phyloP scores from a whole-genome alignment of 2,888 invertebrate species.

The Drosophila helvetica region DNA sequence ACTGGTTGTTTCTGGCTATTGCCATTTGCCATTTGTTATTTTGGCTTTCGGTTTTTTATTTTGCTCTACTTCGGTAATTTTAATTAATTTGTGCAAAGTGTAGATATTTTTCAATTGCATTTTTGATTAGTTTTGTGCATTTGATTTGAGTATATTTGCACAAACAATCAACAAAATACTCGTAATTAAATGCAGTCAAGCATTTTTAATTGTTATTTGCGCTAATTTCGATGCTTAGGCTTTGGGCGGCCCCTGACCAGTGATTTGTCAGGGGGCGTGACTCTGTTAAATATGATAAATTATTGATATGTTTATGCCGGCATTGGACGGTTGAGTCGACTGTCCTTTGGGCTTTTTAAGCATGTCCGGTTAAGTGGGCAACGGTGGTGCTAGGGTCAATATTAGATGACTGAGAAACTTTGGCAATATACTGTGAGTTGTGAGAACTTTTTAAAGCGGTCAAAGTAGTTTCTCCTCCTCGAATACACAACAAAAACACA shows the following conservation, averaged over 20 bases:
- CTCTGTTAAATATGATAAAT: conserved; percentile 41
- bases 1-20: conserved; percentile 40
- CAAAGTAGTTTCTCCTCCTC: neutral
- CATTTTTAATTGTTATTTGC: conserved; percentile 74
- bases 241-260: neutral
- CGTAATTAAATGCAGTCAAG: conserved; percentile 77
- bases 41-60: conserved; percentile 1
- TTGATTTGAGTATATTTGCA: conserved; percentile 56
- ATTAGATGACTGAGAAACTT: conserved; percentile 21
- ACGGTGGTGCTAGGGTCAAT: conserved; percentile 15
- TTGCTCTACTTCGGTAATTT: conserved; percentile 56
- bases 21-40: conserved; percentile 44
- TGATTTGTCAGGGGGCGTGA: conserved; percentile 19
- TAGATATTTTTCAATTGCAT: conserved; percentile 64
- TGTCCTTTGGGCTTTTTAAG: conserved; percentile 34
- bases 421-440: neutral
- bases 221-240: conserved; percentile 68
- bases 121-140: conserved; percentile 70
- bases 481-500: neutral
- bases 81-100: conserved; percentile 63
- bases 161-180: conserved; percentile 63
- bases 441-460: no score
- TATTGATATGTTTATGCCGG: conserved; percentile 60
- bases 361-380: conserved; percentile 25
- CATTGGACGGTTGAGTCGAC: conserved; percentile 15